Evolutionary conservation across 2,113 vertebrate genomes (phyloP).

Genomic region (Rhegmatorhina hoffmannsi): DNA sequence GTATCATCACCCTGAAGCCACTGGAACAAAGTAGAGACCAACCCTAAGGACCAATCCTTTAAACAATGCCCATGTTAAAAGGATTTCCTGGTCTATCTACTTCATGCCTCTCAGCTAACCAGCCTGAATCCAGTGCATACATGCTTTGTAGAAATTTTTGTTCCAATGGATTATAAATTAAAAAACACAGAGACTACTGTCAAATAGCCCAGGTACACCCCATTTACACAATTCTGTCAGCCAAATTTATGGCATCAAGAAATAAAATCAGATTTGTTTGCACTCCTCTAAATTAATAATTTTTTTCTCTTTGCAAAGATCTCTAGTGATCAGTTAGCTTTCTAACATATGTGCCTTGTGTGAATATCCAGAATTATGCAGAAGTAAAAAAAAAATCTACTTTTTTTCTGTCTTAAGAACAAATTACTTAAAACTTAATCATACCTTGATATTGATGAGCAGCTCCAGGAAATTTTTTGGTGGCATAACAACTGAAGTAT

Average conservation of each 20-base stretch:
- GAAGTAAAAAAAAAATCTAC: background rate
- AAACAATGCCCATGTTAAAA: background rate
- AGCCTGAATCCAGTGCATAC: background rate
- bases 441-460: conserved; percentile 92
- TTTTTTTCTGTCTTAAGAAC: background rate
- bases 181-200: background rate
- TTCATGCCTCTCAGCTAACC: background rate
- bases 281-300: background rate
- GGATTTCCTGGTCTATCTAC: background rate
- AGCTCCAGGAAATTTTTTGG: conserved; percentile 92
- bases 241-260: background rate
- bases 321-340: background rate
- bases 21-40: background rate
- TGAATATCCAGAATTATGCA: background rate
- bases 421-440: background rate
- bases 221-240: background rate
- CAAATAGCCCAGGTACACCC: background rate
- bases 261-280: background rate
- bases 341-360: background rate
- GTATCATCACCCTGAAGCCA: background rate
- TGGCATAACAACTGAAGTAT: conserved; percentile 95
- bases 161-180: background rate
- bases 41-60: background rate
- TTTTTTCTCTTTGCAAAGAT: background rate
- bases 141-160: background rate